Conservation (phyloP, 2,888 invertebrate genomes). For the Pteria penguin region DNA sequence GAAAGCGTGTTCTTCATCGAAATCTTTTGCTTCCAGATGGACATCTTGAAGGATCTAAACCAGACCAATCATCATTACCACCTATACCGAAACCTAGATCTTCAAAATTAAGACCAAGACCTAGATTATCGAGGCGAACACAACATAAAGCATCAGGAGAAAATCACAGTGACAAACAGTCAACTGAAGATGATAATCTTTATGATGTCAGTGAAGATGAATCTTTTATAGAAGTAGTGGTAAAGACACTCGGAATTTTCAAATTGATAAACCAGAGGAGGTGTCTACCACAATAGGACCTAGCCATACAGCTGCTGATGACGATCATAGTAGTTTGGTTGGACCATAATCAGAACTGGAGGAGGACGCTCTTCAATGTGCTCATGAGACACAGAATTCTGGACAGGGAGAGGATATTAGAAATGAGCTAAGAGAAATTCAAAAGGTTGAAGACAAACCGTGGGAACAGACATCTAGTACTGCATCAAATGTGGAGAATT, state of each 20-base stretch:
- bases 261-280: neutral
- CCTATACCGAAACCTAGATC: neutral
- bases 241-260: neutral
- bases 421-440: neutral
- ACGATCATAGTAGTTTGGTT: neutral
- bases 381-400: neutral
- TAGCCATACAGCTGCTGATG: neutral
- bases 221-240: neutral
- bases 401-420: neutral
- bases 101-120: neutral
- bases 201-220: neutral
- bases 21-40: neutral
- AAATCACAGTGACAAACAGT: neutral
- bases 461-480: neutral
- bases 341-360: neutral
- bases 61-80: neutral
- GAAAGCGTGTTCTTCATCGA: neutral
- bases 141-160: neutral
- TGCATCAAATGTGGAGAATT: neutral
- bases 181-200: neutral
- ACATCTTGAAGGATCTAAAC: neutral
- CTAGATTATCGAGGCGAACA: neutral
- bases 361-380: constrained; percentile 2
- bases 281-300: neutral
- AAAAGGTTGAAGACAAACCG: neutral